A percentile compares a stretch with the other conserved stretches of the same genome.
These are phyloP conservation scores for Craseonycteris thonglongyai DNA, from an alignment of 2,113 vertebrate species.

Conservation along the genomic window DNA sequence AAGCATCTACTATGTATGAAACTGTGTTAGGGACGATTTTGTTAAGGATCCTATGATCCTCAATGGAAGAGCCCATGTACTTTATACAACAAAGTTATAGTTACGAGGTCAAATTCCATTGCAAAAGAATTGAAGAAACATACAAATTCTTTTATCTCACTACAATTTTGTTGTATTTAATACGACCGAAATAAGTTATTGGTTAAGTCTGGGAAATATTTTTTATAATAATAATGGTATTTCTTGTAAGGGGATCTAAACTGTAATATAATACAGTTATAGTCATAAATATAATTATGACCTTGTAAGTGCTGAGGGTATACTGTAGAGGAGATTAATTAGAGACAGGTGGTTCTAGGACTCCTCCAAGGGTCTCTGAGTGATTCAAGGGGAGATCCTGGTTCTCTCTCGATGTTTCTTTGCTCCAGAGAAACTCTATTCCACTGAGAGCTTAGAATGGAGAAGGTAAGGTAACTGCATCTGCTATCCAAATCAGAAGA, in stretches of 20 bases:
- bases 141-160: background rate
- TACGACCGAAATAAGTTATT: background rate
- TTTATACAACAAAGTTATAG: background rate
- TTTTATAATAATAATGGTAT: constrained; percentile 34
- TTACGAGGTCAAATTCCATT: background rate
- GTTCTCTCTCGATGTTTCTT: constrained; percentile 31
- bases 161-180: background rate
- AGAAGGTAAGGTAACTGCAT: background rate
- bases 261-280: constrained; percentile 65
- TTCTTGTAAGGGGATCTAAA: constrained; percentile 60
- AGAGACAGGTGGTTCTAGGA: constrained; percentile 60
- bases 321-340: constrained; percentile 61
- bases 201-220: background rate
- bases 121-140: background rate
- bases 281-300: constrained; percentile 68
- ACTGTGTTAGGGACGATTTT: background rate
- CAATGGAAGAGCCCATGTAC: background rate
- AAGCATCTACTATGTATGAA: background rate
- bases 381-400: constrained; percentile 31
- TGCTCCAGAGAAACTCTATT: background rate
- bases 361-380: constrained; percentile 40
- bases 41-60: background rate
- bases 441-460: background rate
- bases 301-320: constrained; percentile 53
- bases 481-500: background rate